Evolutionary conservation across 1,140 invertebrate species (phyloP).

Genomic region (Tyrophagus putrescentiae): DNA sequence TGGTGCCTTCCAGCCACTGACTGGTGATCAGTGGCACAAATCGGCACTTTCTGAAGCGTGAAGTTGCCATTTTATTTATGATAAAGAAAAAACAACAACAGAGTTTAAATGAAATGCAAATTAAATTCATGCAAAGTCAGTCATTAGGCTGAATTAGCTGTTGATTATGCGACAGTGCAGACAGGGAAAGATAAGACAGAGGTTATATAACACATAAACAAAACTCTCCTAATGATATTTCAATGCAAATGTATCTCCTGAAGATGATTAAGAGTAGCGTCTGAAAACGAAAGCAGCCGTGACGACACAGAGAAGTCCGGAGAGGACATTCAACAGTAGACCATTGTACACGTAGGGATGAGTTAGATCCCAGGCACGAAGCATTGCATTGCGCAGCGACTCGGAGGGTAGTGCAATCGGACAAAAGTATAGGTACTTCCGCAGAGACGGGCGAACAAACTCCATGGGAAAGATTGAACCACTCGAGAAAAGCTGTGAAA

Average conservation of each 20-base stretch:
- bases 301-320: slow-evolving; percentile 48
- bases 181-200: too few species aligned
- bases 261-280: slow-evolving; percentile 21
- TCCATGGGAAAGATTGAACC: slow-evolving; percentile 83
- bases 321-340: slow-evolving; percentile 15
- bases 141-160: not conserved
- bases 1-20: too few species aligned
- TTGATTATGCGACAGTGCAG: too few species aligned
- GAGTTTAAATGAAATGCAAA: not conserved
- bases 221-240: too few species aligned
- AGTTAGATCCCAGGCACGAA: slow-evolving; percentile 20
- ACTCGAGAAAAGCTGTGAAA: slow-evolving; percentile 14
- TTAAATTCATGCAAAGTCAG: not conserved
- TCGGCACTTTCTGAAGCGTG: too few species aligned
- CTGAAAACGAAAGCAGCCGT: slow-evolving; percentile 45
- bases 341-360: slow-evolving; percentile 28
- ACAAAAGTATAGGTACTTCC: slow-evolving; percentile 62
- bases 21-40: too few species aligned
- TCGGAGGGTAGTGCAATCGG: slow-evolving; percentile 63
- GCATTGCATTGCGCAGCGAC: slow-evolving; percentile 22
- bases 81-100: not conserved
- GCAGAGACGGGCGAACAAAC: slow-evolving; percentile 68
- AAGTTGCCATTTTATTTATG: too few species aligned
- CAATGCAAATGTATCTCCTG: too few species aligned
- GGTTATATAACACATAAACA: too few species aligned